Conservation (phyloP, 2,113 vertebrate genomes). For the Leucopsar rothschildi region DNA sequence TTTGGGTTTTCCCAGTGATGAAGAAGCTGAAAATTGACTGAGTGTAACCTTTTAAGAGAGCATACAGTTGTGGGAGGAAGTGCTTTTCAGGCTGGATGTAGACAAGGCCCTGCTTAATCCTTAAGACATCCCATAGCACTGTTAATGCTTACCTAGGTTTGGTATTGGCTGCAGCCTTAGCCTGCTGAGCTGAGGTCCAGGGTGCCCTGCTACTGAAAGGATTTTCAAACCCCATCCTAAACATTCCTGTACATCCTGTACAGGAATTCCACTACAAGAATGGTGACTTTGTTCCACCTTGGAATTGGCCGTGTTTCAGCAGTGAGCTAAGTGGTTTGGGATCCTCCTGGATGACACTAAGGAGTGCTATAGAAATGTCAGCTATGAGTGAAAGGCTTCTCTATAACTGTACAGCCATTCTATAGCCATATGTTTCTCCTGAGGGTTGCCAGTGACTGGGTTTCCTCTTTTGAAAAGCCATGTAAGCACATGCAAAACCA, state of each 20-base stretch:
- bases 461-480: neutral
- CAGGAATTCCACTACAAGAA: neutral
- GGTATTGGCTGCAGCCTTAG: neutral
- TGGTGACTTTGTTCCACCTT: neutral
- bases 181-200: neutral
- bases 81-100: neutral
- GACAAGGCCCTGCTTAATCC: neutral
- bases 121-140: neutral
- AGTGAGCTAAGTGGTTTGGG: slow-evolving; percentile 47
- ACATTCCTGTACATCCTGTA: neutral
- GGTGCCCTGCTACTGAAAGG: neutral
- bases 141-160: accelerated
- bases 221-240: neutral
- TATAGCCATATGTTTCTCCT: slow-evolving; percentile 1
- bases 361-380: slow-evolving; percentile 9
- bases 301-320: neutral
- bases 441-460: neutral
- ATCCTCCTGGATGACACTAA: slow-evolving; percentile 7
- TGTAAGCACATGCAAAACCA: neutral
- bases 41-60: neutral
- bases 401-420: slow-evolving; percentile 1
- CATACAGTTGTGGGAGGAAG: neutral
- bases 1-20: neutral
- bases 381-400: slow-evolving; percentile 26
- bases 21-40: neutral